These are phyloP conservation scores for Lithobates sylvaticus DNA, from an alignment of 2,797 vertebrate genomes.

Conservation along the genomic window DNA sequence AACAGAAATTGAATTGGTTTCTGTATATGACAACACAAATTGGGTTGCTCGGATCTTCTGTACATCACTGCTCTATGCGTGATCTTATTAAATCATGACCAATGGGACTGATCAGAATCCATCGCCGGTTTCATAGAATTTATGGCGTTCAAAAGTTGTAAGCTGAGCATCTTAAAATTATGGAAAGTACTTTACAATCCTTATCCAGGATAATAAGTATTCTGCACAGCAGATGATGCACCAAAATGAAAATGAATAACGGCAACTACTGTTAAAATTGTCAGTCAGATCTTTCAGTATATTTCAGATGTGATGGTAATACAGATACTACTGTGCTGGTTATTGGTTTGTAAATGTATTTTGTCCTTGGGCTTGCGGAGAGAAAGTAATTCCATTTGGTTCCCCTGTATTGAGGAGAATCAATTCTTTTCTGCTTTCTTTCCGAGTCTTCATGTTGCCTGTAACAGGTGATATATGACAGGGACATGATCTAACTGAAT, in stretches of 20 bases:
- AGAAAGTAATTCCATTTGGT: conserved; percentile 11
- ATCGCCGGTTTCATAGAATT: neutral
- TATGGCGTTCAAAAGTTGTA: neutral
- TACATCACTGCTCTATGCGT: neutral
- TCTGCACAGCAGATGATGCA: neutral
- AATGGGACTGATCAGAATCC: neutral
- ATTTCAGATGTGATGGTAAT: neutral
- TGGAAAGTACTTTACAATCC: neutral
- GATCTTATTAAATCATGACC: neutral
- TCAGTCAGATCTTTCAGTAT: neutral
- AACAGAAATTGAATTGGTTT: neutral
- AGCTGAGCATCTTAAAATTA: neutral
- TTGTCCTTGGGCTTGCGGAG: neutral
- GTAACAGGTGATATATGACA: conserved; percentile 18
- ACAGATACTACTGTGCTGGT: neutral
- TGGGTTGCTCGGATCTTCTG: neutral
- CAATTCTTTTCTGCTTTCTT: neutral
- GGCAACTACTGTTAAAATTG: neutral
- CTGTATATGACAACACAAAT: neutral
- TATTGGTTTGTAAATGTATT: conserved; percentile 6
- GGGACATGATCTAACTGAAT: conserved; percentile 8
- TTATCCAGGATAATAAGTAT: neutral
- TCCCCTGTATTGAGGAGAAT: conserved; percentile 10
- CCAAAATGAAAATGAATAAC: neutral
- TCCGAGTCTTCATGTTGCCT: neutral